Conservation (phyloP, 1,140 invertebrate species). For the Lepeophtheirus salmonis region DNA sequence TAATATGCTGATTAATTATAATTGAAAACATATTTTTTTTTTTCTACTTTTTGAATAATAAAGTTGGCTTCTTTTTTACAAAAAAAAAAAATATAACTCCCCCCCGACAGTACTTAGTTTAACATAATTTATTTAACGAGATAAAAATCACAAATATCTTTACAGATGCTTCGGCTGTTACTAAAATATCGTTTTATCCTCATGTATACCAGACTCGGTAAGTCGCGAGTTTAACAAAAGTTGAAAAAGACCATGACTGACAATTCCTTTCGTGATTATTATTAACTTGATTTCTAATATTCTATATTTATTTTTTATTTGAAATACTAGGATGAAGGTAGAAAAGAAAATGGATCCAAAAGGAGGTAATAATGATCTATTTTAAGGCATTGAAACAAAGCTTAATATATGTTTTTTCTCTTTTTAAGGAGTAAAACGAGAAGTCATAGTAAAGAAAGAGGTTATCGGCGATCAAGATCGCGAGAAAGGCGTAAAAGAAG, state of each 20-base stretch:
- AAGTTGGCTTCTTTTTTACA: no score
- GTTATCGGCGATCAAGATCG: constrained; percentile 4
- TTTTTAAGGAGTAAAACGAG: constrained; percentile 19
- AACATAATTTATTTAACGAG: no score
- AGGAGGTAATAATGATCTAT: no score
- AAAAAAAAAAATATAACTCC: no score
- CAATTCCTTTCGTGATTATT: not conserved
- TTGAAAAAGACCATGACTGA: not conserved
- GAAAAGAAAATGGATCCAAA: not conserved
- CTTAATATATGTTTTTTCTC: no score
- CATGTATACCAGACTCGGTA: not conserved
- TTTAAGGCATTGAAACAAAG: no score
- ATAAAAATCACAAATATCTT: not conserved
- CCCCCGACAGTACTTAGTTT: no score
- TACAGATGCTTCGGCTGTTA: not conserved
- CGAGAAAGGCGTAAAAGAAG: constrained; percentile 10
- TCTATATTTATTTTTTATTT: not conserved
- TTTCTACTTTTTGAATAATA: no score
- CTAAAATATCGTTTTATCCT: not conserved
- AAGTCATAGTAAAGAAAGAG: not conserved
- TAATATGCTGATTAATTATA: no score
- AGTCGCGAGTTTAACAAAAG: not conserved
- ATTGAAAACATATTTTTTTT: no score
- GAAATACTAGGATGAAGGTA: not conserved
- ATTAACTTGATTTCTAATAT: not conserved